These are phyloP conservation scores for Gobionotothen gibberifrons DNA, from an alignment of 2,797 vertebrate species.

Conservation along the genomic window DNA sequence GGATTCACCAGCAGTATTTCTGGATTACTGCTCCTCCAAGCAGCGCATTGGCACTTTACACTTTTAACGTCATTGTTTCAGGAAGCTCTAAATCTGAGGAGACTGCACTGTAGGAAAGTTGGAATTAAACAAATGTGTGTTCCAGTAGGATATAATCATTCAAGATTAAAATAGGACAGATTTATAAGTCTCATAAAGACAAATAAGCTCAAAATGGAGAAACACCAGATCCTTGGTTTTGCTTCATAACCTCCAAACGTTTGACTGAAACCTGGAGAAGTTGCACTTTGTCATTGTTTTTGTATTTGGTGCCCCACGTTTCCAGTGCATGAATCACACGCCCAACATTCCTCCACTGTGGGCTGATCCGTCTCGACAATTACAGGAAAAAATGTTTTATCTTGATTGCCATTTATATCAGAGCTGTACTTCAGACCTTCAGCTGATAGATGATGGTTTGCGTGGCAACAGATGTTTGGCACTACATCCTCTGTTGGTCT, in stretches of 20 bases:
- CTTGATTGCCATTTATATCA: conserved; percentile 61
- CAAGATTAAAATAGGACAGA: conserved; percentile 27
- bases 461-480: conserved; percentile 72
- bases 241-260: not conserved
- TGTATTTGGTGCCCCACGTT: conserved; percentile 24
- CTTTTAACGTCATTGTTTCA: conserved; percentile 6
- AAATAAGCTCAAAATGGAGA: conserved; percentile 24
- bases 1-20: conserved; percentile 26
- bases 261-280: conserved; percentile 21
- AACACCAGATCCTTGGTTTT: not conserved
- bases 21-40: conserved; percentile 18
- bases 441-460: conserved; percentile 60
- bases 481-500: conserved; percentile 30
- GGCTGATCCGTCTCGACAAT: conserved; percentile 52
- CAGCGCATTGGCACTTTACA: conserved; percentile 13
- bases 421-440: conserved; percentile 40
- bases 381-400: conserved; percentile 42
- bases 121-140: conserved; percentile 18
- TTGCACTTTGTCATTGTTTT: not conserved
- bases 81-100: conserved; percentile 39
- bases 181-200: conserved; percentile 8
- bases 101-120: conserved; percentile 3
- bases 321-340: conserved; percentile 57
- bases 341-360: conserved; percentile 53
- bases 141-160: conserved; percentile 24